Conservation (phyloP, 2,113 vertebrate genomes). For the Zosterops hypoxanthus region DNA sequence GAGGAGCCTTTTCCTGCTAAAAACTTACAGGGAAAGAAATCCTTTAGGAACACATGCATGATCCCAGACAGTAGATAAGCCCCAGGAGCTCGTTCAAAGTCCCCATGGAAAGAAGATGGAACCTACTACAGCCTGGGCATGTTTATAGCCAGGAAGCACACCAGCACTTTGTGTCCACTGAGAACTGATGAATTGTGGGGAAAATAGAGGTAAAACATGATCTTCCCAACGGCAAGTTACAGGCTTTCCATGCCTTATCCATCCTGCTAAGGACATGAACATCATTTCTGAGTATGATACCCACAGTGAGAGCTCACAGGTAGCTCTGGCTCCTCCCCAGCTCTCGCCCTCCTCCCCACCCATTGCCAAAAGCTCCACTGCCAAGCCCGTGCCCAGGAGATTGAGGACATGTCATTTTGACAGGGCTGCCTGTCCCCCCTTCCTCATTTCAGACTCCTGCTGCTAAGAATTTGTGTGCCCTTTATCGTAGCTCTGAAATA, state of each 20-base stretch:
- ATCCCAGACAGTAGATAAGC: not conserved
- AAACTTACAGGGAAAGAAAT: not conserved
- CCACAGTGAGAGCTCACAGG: not conserved
- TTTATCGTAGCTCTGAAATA: slow-evolving; percentile 71
- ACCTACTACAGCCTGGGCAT: not conserved
- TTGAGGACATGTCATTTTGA: not conserved
- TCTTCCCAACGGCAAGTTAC: not conserved
- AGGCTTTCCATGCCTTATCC: not conserved
- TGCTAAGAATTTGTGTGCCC: slow-evolving; percentile 34
- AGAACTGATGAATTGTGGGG: not conserved
- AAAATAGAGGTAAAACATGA: not conserved
- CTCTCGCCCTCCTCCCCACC: not conserved
- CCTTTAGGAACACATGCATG: not conserved
- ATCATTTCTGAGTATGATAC: not conserved
- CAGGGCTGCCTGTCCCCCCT: not conserved
- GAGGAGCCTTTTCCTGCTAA: not conserved
- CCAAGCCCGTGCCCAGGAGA: not conserved
- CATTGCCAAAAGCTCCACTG: not conserved
- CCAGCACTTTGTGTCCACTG: not conserved
- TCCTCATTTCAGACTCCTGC: slow-evolving; percentile 12
- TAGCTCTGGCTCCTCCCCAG: not conserved
- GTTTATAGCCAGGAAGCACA: not conserved
- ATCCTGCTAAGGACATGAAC: not conserved
- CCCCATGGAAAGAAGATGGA: not conserved
- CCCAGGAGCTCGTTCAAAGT: not conserved